phyloP scores from a whole-genome alignment of 2,888 invertebrate genomes.

The Tetheella fluctuosa region DNA sequence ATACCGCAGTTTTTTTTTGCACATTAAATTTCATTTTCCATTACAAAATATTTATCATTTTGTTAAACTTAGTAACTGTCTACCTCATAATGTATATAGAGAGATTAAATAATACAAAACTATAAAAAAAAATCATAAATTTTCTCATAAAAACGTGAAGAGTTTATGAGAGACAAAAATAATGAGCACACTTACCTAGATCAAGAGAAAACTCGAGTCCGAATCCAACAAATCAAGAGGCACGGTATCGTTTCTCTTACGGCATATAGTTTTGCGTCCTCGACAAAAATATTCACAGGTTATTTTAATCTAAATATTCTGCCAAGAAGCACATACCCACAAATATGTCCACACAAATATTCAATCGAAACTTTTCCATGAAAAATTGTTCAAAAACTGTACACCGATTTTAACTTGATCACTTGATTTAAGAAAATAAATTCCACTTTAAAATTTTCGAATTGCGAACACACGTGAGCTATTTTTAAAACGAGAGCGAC shows the following conservation, averaged over 20 bases:
- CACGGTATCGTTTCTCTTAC: constrained; percentile 34
- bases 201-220: constrained; percentile 30
- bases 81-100: no score
- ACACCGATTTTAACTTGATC: not conserved
- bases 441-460: constrained; percentile 38
- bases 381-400: constrained; percentile 31
- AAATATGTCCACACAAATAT: constrained; percentile 35
- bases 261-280: constrained; percentile 44
- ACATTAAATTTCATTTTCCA: no score
- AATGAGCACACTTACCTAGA: constrained; percentile 12
- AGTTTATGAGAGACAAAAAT: not conserved
- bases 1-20: no score
- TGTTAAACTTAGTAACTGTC: no score
- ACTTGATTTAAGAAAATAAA: constrained; percentile 14
- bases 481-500: constrained; percentile 21
- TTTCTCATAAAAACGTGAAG: not conserved
- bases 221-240: constrained; percentile 40
- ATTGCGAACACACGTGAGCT: constrained; percentile 38
- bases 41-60: no score
- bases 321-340: constrained; percentile 38
- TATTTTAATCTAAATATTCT: constrained; percentile 57
- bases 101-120: no score
- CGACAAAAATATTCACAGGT: constrained; percentile 55
- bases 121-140: no score
- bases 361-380: not conserved